These are phyloP conservation scores for Drosophila leontia DNA, from an alignment of 1,140 invertebrate genomes.

Conservation along the genomic window DNA sequence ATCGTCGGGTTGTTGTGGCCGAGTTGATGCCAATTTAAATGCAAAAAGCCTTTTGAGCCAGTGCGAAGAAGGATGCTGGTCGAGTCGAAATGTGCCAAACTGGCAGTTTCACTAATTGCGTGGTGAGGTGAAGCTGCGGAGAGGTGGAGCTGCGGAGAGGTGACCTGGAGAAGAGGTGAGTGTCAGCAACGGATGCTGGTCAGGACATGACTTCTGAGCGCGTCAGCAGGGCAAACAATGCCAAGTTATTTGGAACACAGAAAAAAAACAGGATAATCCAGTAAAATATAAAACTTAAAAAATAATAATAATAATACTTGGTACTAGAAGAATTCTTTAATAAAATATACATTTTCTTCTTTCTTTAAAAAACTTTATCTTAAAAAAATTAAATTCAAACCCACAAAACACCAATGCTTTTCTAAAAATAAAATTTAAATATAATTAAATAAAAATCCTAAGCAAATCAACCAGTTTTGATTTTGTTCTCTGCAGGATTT, in stretches of 20 bases:
- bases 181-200: slow-evolving; percentile 14
- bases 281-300: background rate
- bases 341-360: background rate
- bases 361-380: background rate
- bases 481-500: background rate
- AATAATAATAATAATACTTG: background rate
- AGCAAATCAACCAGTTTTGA: background rate
- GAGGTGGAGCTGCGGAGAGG: slow-evolving; percentile 2
- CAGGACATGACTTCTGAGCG: slow-evolving; percentile 22
- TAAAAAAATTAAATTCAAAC: background rate
- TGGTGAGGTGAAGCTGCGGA: slow-evolving; percentile 19
- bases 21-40: slow-evolving; percentile 72
- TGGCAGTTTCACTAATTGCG: slow-evolving; percentile 73
- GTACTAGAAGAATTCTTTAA: background rate
- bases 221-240: slow-evolving; percentile 54
- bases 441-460: background rate
- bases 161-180: background rate
- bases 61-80: slow-evolving; percentile 42
- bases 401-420: background rate
- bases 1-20: slow-evolving; percentile 25
- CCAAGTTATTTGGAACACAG: slow-evolving; percentile 46
- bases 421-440: background rate
- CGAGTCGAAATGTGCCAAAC: slow-evolving; percentile 63
- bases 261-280: background rate
- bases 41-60: slow-evolving; percentile 69